Evolutionary conservation across 2,888 invertebrate genomes (phyloP), one percentile per base, ranked within the genome.

Genomic region (Eilema sororculum): DNA sequence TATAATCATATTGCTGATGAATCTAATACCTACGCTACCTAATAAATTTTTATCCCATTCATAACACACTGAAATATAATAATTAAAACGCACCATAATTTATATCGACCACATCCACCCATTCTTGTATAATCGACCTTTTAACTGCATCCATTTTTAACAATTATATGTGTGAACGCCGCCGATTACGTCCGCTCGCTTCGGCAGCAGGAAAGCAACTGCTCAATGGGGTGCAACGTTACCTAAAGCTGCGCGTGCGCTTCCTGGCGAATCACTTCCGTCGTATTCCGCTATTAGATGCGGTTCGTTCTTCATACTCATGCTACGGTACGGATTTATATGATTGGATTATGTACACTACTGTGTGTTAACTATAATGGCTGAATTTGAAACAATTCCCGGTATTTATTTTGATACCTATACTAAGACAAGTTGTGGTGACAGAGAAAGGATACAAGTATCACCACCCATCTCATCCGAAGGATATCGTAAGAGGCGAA

Each of bases 231-330:
- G 81, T 87, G 87, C 78, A 85, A 86, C 86, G 76, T 89, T 92
- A 90, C 88, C 89, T 90, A 89, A 89, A 87, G 73, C 81, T 86
- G 84, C 84, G 83, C 77, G 41, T 28, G 76, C 83, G 85, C 88
- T 92, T 92, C 92, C 92, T 90, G 82, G 70, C 72, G 66, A 75
- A 65, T 82, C 79, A 84, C 79, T 89, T 91, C 88, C 89, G 90
- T 79, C 82, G 81, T 84, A 75, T 69, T 74, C 76, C 79, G 5
- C 28, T 81, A 90, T 91, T 91, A 87, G 90, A 85, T 85, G 81
- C 90, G 90, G 86, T 84, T 82, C 78, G 84, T 82, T 87, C 87
- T 84, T 84, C 87, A 87, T 75, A 77, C 75, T 63, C 76, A 70
- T 68, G 71, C 62, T n/a, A 62, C 41, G 68, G 71, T 75, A 75